Evolutionary conservation across 2,888 invertebrate genomes (phyloP), one percentile per base, ranked within the genome.

Genomic region (Pachycephus smyrnensis): DNA sequence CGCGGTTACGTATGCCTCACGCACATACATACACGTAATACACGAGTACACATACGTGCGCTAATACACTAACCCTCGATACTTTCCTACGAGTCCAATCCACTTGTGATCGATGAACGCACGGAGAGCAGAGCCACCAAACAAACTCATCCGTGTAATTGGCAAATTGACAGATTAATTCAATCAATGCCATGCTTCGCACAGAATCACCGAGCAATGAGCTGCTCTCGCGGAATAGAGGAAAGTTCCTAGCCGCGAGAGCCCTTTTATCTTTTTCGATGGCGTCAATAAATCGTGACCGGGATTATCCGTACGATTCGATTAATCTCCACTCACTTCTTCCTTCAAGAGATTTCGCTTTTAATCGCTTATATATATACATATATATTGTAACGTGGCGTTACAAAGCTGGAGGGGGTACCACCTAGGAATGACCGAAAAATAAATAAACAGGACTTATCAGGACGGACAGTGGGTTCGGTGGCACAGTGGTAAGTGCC

Each of bases 101-200:
- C 85, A 84, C 79, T 86, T 82, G 86, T 88, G 88, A 88, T 88
- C 88, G 88, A 88, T 88, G 86, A 88, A 86, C 86, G 85, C 82
- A 80, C 80, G 80, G 79, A 33, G 33, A 32, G 23, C 36, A 35
- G 37, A 85, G 85, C 88, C 86, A 88, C 89, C 90, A 90, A 91
- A 90, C 90, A 91, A 91, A 91, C 89, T 90, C 89, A 90, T 90
- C 90, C 90, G 88, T 89, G 88, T 90, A 90, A 91, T 91, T 91
- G 90, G 86, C 85, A 91, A 91, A 91, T 91, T 90, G 91, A 89
- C 89, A 87, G 89, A 90, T 90, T 91, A 90, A 91, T 91, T 89
- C 87, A 88, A 91, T 91, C 90, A 89, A 88, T 89, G 88, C 87
- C 77, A 80, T 74, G 74, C 74, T 74, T 36, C 74, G 74, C 23